These are phyloP conservation scores for Pedicia rivosa DNA, from an alignment of 2,888 invertebrate genomes.

Conservation along the genomic window DNA sequence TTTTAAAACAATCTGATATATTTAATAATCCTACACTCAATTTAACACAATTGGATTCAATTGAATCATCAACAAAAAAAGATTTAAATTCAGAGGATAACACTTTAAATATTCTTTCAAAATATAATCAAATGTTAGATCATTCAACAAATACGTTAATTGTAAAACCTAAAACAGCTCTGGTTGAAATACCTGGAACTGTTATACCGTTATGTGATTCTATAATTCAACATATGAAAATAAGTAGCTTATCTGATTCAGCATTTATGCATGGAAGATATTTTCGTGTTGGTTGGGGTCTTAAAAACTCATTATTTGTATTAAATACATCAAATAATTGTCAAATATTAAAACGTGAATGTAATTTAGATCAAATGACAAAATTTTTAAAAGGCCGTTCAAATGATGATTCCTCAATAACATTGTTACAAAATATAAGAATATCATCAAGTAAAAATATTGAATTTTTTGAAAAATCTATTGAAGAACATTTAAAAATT, in stretches of 20 bases:
- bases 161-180: conserved; percentile 30
- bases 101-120: no score
- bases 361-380: background rate
- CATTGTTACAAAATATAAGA: conserved; percentile 20
- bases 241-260: conserved; percentile 37
- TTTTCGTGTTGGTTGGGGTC: conserved; percentile 61
- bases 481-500: conserved; percentile 45
- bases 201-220: conserved; percentile 28
- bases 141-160: no score
- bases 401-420: conserved; percentile 20
- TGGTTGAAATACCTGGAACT: conserved; percentile 27
- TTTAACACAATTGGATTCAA: conserved; percentile 2
- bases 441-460: conserved; percentile 17
- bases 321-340: conserved; percentile 27
- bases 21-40: no score
- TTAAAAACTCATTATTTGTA: conserved; percentile 40
- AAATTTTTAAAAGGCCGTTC: conserved; percentile 19
- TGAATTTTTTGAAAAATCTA: conserved; percentile 31
- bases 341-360: conserved; percentile 14
- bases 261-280: conserved; percentile 44
- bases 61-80: background rate
- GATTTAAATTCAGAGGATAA: background rate
- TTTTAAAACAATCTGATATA: no score
- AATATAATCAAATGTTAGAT: no score
- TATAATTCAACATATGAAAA: conserved; percentile 18